A percentile compares a stretch with the other conserved stretches of the same genome.
Conservation (phyloP, 2,797 vertebrate genomes). For the Cercopithecus neglectus region DNA sequence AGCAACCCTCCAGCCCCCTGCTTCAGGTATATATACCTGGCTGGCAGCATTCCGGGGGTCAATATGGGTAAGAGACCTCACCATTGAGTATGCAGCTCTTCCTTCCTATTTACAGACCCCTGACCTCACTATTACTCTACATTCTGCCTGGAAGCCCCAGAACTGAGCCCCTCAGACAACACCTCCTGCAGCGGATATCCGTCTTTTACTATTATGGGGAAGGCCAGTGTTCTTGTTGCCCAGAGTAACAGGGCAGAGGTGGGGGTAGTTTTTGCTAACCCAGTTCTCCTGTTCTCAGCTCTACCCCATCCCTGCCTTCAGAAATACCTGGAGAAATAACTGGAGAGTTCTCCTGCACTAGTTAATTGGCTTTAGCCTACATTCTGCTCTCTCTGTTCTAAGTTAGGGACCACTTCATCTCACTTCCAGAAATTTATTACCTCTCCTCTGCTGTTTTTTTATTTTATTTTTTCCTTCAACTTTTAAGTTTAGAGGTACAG, state of each 20-base stretch:
- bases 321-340: background rate
- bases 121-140: background rate
- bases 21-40: background rate
- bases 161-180: background rate
- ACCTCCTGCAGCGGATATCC: background rate
- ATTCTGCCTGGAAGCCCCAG: background rate
- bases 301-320: background rate
- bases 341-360: background rate
- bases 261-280: background rate
- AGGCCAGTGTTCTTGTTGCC: background rate
- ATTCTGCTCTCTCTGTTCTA: background rate
- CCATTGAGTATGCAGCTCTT: background rate
- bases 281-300: background rate
- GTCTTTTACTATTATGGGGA: background rate
- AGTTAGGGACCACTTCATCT: background rate
- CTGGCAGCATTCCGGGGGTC: background rate
- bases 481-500: background rate
- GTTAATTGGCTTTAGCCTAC: background rate
- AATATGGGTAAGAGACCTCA: background rate
- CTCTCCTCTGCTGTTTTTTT: background rate
- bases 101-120: background rate
- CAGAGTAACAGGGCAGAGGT: background rate
- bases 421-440: background rate
- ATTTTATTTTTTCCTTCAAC: background rate
- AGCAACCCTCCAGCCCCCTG: background rate